These are phyloP conservation scores for Xanthia icteritia DNA, from an alignment of 2,888 invertebrate species.

Conservation along the genomic window DNA sequence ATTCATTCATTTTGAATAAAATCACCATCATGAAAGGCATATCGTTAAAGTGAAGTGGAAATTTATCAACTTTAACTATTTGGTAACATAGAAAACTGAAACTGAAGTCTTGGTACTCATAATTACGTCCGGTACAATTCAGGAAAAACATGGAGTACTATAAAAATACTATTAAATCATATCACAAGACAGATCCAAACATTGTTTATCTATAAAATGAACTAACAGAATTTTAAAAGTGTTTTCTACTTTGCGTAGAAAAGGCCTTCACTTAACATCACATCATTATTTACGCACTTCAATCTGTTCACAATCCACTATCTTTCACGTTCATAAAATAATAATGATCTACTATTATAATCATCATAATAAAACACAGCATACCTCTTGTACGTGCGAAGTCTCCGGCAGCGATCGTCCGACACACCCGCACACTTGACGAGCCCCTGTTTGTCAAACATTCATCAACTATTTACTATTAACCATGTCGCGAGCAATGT, in stretches of 20 bases:
- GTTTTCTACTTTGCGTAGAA: not conserved
- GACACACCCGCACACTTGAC: constrained; percentile 69
- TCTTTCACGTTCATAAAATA: constrained; percentile 10
- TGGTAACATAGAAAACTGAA: not conserved
- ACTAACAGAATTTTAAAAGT: not conserved
- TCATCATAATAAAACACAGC: constrained; percentile 22
- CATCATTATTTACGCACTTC: not conserved
- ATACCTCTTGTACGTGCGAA: constrained; percentile 63
- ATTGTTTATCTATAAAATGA: not conserved
- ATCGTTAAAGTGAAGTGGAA: not conserved
- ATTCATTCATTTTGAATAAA: too few relatives aligned
- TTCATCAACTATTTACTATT: constrained; percentile 64
- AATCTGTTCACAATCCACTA: not conserved
- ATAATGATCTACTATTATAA: not conserved
- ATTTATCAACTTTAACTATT: not conserved
- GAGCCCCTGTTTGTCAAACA: constrained; percentile 72
- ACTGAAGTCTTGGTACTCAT: not conserved
- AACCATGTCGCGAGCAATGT: constrained; percentile 58
- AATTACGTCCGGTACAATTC: not conserved
- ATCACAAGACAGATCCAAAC: not conserved
- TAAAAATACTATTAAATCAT: too few relatives aligned
- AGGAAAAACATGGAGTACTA: not conserved
- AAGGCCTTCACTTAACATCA: too few relatives aligned
- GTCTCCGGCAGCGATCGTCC: constrained; percentile 61
- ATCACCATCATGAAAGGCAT: not conserved